A percentile compares a stretch with the other conserved stretches of the same genome.
Evolutionary conservation across 1,140 invertebrate genomes (phyloP).

Genomic region (Panulirus ornatus): DNA sequence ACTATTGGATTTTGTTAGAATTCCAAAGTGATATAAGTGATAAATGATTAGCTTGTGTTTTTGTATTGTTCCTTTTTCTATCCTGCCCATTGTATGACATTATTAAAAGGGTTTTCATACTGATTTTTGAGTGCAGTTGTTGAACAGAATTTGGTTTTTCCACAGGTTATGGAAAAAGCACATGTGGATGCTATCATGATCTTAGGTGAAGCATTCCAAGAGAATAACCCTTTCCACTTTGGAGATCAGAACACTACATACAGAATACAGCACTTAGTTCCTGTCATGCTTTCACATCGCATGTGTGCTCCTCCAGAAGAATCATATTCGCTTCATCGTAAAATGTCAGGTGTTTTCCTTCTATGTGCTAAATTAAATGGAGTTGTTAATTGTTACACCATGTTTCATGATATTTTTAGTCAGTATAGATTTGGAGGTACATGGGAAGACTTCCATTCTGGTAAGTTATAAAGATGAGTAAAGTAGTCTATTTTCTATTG

Average conservation of each 20-base stretch:
- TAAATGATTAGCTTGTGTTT: too few relatives aligned
- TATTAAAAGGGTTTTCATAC: too few relatives aligned
- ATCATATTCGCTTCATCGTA: constrained; percentile 98
- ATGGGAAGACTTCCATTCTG: constrained; percentile 62
- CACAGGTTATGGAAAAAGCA: constrained; percentile 92
- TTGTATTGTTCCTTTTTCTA: too few relatives aligned
- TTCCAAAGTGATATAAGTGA: too few relatives aligned
- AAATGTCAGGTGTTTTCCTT: constrained; percentile 97
- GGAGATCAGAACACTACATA: constrained; percentile 88
- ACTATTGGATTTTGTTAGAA: too few relatives aligned
- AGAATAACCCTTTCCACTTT: constrained; percentile 91
- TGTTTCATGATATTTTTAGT: constrained; percentile 88
- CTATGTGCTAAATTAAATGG: constrained; percentile 94
- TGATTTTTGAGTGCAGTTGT: too few relatives aligned
- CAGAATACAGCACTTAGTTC: constrained; percentile 88
- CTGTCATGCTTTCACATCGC: constrained; percentile 95
- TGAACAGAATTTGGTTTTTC: constrained; percentile 71
- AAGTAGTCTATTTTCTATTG: neutral
- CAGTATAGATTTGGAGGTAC: constrained; percentile 73
- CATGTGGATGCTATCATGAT: constrained; percentile 98
- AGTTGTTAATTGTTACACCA: constrained; percentile 89
- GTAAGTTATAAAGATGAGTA: neutral
- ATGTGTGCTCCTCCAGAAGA: constrained; percentile 98
- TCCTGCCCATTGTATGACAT: too few relatives aligned
- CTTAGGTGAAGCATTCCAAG: constrained; percentile 93